phyloP scores from a whole-genome alignment of 2,888 invertebrate species.

The Ophion ventricosus region DNA sequence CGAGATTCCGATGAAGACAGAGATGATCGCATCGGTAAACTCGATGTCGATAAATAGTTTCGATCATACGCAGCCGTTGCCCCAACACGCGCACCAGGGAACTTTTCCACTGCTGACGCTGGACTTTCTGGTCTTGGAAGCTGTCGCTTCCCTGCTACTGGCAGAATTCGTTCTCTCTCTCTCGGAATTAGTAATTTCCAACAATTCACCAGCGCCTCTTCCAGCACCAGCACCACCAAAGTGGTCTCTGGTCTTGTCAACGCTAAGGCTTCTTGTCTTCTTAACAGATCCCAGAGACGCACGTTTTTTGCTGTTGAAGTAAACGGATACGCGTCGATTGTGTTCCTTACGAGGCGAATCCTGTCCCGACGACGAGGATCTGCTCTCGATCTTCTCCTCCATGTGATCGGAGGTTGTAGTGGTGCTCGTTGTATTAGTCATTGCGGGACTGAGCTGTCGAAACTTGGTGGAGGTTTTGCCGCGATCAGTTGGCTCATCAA shows the following conservation, averaged over 20 bases:
- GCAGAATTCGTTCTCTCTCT: constrained; percentile 88
- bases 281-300: constrained; percentile 75
- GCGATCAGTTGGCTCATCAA: constrained; percentile 69
- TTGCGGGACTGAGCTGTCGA: constrained; percentile 58
- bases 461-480: constrained; percentile 49
- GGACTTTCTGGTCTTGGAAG: constrained; percentile 85
- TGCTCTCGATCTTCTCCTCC: constrained; percentile 79
- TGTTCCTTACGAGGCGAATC: constrained; percentile 82
- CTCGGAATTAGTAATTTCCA: constrained; percentile 84
- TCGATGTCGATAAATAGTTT: not conserved
- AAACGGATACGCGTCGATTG: constrained; percentile 71
- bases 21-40: no score
- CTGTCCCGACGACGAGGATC: constrained; percentile 83
- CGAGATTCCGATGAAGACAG: not conserved
- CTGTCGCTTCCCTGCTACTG: constrained; percentile 85
- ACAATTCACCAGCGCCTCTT: constrained; percentile 35
- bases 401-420: constrained; percentile 66
- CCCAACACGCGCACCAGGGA: constrained; percentile 95
- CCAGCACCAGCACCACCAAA: constrained; percentile 35
- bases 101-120: constrained; percentile 89
- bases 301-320: constrained; percentile 78
- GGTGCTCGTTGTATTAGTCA: constrained; percentile 58
- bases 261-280: constrained; percentile 75
- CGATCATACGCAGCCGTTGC: constrained; percentile 89
- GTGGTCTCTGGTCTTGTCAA: constrained; percentile 71